Evolutionary conservation across 2,888 invertebrate genomes (phyloP).

Genomic region (Macrosoma leucophasiata): DNA sequence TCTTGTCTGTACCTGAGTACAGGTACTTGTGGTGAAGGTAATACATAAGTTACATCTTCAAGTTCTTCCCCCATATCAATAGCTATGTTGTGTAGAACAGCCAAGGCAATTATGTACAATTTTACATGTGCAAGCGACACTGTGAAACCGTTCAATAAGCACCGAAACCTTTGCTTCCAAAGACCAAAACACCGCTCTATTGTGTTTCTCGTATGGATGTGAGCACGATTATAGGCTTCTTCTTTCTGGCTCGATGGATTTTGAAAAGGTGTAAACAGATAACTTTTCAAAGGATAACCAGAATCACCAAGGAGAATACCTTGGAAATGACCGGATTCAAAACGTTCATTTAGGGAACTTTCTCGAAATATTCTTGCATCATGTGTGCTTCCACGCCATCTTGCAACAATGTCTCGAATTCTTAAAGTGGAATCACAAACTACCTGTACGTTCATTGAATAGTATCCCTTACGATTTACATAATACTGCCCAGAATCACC

Average conservation of each 20-base stretch:
- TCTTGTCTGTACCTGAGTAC: too few species aligned
- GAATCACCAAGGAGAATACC: conserved; percentile 23
- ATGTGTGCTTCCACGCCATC: conserved; percentile 26
- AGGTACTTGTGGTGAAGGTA: too few species aligned
- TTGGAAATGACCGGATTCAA: conserved; percentile 15
- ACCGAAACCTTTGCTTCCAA: conserved; percentile 15
- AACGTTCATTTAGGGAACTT: conserved; percentile 12
- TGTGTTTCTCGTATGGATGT: conserved; percentile 21
- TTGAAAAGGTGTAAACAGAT: conserved; percentile 21
- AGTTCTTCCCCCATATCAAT: too few species aligned
- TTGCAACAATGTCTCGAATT: conserved; percentile 25
- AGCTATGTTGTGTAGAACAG: too few species aligned
- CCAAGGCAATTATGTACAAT: too few species aligned
- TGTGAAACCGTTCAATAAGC: conserved; percentile 8
- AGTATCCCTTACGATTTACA: conserved; percentile 22
- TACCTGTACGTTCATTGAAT: conserved; percentile 21
- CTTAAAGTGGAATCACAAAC: conserved; percentile 21
- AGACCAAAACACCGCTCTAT: conserved; percentile 21
- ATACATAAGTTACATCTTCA: too few species aligned
- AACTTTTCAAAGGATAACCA: conserved; percentile 19
- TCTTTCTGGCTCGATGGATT: conserved; percentile 14
- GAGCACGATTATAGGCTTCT: conserved; percentile 20
- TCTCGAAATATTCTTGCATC: conserved; percentile 24
- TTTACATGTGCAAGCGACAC: conserved; percentile 5
- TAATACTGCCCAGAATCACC: conserved; percentile 17